Evolutionary conservation across 2,113 vertebrate species (phyloP), one percentile per base, ranked within the genome.

Genomic region (Isurus oxyrinchus): DNA sequence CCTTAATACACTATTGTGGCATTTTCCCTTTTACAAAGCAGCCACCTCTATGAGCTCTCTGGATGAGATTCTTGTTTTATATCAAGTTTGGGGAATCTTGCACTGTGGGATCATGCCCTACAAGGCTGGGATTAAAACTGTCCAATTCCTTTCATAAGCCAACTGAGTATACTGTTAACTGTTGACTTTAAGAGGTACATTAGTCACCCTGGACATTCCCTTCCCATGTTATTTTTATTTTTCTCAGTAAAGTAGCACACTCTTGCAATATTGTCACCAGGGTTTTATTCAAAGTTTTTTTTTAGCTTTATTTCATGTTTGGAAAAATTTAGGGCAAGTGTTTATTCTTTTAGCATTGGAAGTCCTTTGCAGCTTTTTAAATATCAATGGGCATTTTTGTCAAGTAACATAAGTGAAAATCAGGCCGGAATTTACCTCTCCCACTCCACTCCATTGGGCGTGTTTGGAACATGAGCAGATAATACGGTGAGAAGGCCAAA

Each of bases 191-290:
- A 87, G 84, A 49, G 49, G 25, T 44, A 86, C 40, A 44, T 86
- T 86, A n/a, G 13, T 44, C 44, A n/a, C 14, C 3, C 3, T 84
- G 81, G 81, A 7, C 13, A 7, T 69, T 69, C 81, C 19, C 19
- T 44, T 84, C 19, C 4, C 19, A 86, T 40, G 44, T 40, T 40
- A 10, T 27, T 86, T 86, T 40, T 86, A n/a, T 86, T 44, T 86
- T 40, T n/a, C 81, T 86, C 81, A 44, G 84, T 53, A 87, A 87
- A 53, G 23, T 87, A 87, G n/a, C 84, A 87, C 84, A 87, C 84
- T 25, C 84, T 87, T 87, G 40, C 44, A 87, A 49, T 87, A 87
- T 87, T 25, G 49, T 53, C 84, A 6, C 16, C 84, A 53, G 44
- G 25, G 21, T 87, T 87, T 87, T 87, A 87, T 87, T 53, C 23